Base-by-base conservation (phyloP, 1,140 invertebrate species). In the Drosophila mauritiana region DNA sequence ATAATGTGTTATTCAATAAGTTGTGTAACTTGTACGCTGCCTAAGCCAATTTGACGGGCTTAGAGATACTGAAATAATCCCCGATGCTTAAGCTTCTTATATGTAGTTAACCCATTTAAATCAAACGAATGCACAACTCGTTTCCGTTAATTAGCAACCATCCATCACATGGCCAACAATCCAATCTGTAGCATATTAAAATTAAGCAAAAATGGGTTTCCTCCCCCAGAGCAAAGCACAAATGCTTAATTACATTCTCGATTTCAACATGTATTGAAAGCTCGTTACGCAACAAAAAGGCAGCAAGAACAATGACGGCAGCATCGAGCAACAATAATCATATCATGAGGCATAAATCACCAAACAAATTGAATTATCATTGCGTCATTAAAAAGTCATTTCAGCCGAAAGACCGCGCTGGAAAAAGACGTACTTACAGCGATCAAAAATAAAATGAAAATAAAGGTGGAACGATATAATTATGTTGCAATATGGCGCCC, bases 341-440 rank as follows among this genome's bases (percentile, higher is more conserved):
- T 74, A 82, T 76, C 57, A 69, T 64, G 79, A 34, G 48, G 83
- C 84, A 88, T 88, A 88, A 88, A 88, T 88, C 84, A 88, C 56
- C 79, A 76, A 78, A 77, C 83, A 88, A 89, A 88, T 88, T 88
- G 83, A 88, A 88, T 88, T 88, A 88, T 88, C 84, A 89, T 88
- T 83, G 83, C 84, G 84, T 88, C 83, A 88, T 88, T 88, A 88
- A 88, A 88, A 88, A 80, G 84, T 77, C 83, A 89, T 89, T 88
- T 88, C 57, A 57, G 46, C 31, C 51, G 20, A 52, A 45, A 22
- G 73, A 68, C 25, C 39, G 49, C 42, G 48, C 13, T 54, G 13
- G 11, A 59, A 51, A 65, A 70, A 65, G 27, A 75, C 56, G 20
- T 48, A 46, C 46, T 11, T 11, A 46, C 34, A 20, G 15, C 11